Evolutionary conservation across 2,113 vertebrate species (phyloP).

Genomic region (Panthera tigris): DNA sequence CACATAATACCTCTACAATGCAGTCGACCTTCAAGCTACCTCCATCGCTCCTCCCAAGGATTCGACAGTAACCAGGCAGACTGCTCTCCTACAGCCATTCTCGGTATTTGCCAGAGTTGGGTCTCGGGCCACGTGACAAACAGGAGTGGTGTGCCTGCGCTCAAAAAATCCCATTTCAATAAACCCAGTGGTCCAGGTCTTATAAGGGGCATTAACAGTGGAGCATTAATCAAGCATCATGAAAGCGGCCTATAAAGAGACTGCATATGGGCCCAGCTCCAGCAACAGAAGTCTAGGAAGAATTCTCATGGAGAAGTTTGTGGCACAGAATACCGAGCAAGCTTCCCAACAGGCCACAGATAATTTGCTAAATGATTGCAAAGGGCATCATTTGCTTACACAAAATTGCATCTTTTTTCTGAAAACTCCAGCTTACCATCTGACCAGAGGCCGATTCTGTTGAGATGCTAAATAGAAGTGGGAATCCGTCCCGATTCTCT

Average conservation of each 20-base stretch:
- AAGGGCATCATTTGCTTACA: constrained; percentile 42
- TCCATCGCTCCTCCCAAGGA: background rate
- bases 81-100: background rate
- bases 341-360: constrained; percentile 5
- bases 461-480: background rate
- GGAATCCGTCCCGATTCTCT: background rate
- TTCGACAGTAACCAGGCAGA: background rate
- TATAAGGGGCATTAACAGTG: background rate
- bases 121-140: background rate
- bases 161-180: background rate
- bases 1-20: rapidly evolving
- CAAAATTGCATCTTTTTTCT: background rate
- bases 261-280: background rate
- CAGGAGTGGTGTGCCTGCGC: background rate
- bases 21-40: background rate
- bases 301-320: constrained; percentile 7
- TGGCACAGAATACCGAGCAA: background rate
- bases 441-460: background rate
- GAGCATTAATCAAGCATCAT: background rate
- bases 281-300: background rate
- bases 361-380: constrained; percentile 39
- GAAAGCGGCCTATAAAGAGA: constrained; percentile 16
- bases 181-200: background rate
- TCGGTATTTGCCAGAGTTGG: background rate
- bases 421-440: background rate